Evolutionary conservation across 1,140 invertebrate species (phyloP).

Genomic region (Chymomyza costata): DNA sequence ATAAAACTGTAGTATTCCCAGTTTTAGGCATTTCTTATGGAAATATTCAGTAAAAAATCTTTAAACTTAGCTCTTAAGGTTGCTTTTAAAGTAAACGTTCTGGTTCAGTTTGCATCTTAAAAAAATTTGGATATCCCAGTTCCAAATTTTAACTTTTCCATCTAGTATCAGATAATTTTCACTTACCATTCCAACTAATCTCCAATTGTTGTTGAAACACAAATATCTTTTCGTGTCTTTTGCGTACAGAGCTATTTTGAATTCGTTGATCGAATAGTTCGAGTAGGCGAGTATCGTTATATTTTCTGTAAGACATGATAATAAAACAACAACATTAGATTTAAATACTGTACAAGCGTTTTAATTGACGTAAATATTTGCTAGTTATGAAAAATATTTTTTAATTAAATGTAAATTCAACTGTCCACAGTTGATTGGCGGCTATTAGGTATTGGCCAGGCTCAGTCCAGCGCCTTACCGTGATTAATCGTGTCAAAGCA

Average conservation of each 20-base stretch:
- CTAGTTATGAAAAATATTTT: conserved; percentile 44
- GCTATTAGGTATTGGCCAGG: no score
- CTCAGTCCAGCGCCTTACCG: no score
- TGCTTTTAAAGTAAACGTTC: no score
- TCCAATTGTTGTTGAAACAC: conserved; percentile 75
- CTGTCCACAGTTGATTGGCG: no score
- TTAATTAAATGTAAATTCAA: conserved; percentile 63
- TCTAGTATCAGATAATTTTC: no score
- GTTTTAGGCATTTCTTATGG: no score
- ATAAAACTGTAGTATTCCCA: no score
- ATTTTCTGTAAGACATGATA: conserved; percentile 67
- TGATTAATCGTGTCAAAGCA: conserved; percentile 36
- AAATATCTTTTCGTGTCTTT: conserved; percentile 75
- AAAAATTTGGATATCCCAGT: no score
- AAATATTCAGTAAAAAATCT: no score
- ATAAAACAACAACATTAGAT: conserved; percentile 6
- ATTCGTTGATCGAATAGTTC: conserved; percentile 70
- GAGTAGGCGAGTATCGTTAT: conserved; percentile 74
- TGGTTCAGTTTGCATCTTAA: no score
- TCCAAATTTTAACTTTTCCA: no score
- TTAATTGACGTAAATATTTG: conserved; percentile 63
- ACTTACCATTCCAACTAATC: conserved; percentile 75
- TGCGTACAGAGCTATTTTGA: conserved; percentile 74
- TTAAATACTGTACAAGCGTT: conserved; percentile 24
- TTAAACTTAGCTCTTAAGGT: no score